phyloP scores from a whole-genome alignment of 2,113 vertebrate genomes.

The Mesoclemmys tuberculata region DNA sequence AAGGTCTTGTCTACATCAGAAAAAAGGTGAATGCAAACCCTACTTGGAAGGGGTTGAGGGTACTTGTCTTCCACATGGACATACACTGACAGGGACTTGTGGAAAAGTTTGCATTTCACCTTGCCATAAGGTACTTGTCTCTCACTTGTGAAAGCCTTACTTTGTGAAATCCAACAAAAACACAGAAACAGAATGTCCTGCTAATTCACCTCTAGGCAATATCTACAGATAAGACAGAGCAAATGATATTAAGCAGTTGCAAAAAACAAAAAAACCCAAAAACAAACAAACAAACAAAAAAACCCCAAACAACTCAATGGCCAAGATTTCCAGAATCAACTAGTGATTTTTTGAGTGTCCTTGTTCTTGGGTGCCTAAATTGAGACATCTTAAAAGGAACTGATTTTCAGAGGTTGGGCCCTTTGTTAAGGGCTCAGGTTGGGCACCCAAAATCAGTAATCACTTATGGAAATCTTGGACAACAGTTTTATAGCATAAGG shows the following conservation, averaged over 20 bases:
- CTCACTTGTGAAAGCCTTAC: background rate
- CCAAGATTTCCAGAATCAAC: background rate
- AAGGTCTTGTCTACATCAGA: conserved; percentile 5
- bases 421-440: fast-evolving
- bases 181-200: background rate
- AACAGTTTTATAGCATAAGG: background rate
- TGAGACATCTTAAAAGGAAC: background rate
- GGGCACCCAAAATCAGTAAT: background rate
- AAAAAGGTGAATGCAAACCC: background rate
- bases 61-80: background rate
- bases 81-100: background rate
- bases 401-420: background rate
- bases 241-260: background rate
- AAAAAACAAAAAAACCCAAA: background rate
- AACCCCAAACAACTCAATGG: background rate
- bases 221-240: background rate
- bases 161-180: background rate
- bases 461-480: background rate
- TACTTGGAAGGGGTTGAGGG: background rate
- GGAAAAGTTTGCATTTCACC: background rate
- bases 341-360: background rate
- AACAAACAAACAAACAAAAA: too few species aligned
- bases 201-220: background rate
- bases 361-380: background rate
- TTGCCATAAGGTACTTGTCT: background rate